These are phyloP conservation scores for Alcis repandata DNA, from an alignment of 2,888 invertebrate species.

Conservation along the genomic window DNA sequence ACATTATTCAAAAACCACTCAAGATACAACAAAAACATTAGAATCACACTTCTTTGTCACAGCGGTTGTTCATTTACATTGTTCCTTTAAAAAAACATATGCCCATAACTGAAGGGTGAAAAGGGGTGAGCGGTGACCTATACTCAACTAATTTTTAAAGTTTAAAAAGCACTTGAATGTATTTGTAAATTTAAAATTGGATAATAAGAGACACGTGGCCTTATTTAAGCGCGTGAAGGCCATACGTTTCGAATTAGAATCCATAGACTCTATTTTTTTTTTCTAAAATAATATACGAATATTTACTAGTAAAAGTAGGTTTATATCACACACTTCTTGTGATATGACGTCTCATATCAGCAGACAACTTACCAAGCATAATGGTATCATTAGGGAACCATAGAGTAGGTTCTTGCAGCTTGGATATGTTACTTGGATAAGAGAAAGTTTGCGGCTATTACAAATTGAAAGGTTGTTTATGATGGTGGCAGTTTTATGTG, in stretches of 20 bases:
- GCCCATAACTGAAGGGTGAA: slow-evolving; percentile 48
- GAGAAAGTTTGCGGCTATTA: too few relatives aligned
- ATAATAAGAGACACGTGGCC: slow-evolving; percentile 72
- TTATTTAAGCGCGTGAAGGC: slow-evolving; percentile 44
- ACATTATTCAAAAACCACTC: slow-evolving; percentile 58
- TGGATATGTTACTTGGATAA: slow-evolving; percentile 18
- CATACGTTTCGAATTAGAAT: slow-evolving; percentile 41
- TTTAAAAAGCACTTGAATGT: slow-evolving; percentile 68
- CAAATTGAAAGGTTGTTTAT: too few relatives aligned
- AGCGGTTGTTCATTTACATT: slow-evolving; percentile 61
- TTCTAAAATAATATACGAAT: too few relatives aligned
- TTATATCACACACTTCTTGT: neutral
- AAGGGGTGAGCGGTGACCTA: slow-evolving; percentile 57
- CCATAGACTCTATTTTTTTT: slow-evolving; percentile 52
- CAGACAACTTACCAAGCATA: slow-evolving; percentile 62
- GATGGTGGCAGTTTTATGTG: too few relatives aligned
- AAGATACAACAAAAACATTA: slow-evolving; percentile 60
- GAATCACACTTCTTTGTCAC: slow-evolving; percentile 58
- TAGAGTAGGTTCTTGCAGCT: slow-evolving; percentile 28
- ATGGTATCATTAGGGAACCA: slow-evolving; percentile 63
- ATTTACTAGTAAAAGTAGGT: neutral
- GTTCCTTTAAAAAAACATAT: slow-evolving; percentile 65
- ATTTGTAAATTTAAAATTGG: slow-evolving; percentile 50
- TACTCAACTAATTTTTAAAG: slow-evolving; percentile 33
- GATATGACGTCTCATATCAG: slow-evolving; percentile 74